Conservation (phyloP, 2,797 vertebrate species). For the Tenualosa thibaudeaui region DNA sequence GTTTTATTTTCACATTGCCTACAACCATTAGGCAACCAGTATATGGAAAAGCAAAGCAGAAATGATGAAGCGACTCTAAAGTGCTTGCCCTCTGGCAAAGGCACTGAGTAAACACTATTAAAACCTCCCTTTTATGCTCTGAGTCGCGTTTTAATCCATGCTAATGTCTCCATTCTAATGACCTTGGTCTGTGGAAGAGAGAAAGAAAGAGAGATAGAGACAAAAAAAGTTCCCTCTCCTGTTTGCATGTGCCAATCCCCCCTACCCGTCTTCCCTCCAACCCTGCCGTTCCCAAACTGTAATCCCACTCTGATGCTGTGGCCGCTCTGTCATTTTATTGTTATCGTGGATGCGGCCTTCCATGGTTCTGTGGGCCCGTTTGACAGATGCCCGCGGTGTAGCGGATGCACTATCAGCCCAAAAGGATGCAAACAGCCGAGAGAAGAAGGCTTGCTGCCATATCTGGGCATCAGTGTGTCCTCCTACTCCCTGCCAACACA, state of each 20-base stretch:
- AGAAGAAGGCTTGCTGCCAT: constrained; percentile 28
- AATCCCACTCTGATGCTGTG: background rate
- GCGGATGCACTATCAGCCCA: constrained; percentile 38
- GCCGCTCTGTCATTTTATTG: constrained; percentile 24
- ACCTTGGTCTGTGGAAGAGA: constrained; percentile 17
- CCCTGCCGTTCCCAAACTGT: background rate
- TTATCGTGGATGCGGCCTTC: background rate
- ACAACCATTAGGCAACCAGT: constrained; percentile 43
- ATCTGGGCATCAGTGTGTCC: constrained; percentile 1
- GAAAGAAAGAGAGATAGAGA: constrained; percentile 23
- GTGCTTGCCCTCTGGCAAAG: constrained; percentile 35
- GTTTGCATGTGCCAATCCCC: constrained; percentile 5
- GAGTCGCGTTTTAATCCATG: constrained; percentile 49
- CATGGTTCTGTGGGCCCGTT: constrained; percentile 29
- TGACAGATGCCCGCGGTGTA: constrained; percentile 41
- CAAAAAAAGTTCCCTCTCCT: constrained; percentile 37
- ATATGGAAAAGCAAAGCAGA: constrained; percentile 41
- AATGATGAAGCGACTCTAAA: constrained; percentile 50
- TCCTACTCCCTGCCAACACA: background rate
- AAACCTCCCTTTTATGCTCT: constrained; percentile 46
- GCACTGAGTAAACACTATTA: constrained; percentile 49
- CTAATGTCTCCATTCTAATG: constrained; percentile 43
- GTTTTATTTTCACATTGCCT: constrained; percentile 22
- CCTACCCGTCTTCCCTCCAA: too few species aligned
- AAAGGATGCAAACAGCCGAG: constrained; percentile 56